Conservation (phyloP, 2,888 invertebrate species). For the Drosophila niveifrons region DNA sequence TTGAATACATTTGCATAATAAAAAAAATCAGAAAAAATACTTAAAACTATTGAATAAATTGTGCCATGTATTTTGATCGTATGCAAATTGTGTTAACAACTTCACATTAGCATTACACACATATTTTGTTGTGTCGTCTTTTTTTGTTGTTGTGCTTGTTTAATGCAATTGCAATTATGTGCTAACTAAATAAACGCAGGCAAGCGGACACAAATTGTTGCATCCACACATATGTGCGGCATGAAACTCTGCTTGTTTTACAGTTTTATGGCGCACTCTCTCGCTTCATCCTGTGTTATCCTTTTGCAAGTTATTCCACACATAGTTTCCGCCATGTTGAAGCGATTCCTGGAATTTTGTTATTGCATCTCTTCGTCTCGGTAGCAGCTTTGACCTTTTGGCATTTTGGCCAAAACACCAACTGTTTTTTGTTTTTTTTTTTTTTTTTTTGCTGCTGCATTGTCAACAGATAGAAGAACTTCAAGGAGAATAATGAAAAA, state of each 20-base stretch:
- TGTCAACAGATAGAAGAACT: background rate
- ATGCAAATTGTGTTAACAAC: no score
- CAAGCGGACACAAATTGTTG: background rate
- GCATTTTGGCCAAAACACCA: background rate
- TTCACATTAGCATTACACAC: no score
- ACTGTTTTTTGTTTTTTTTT: background rate
- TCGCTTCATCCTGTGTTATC: background rate
- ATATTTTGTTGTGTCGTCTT: no score
- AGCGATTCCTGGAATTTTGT: conserved; percentile 18
- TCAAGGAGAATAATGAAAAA: background rate
- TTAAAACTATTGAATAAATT: no score
- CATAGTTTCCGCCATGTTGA: conserved; percentile 3
- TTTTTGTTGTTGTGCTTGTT: background rate
- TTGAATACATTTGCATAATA: background rate
- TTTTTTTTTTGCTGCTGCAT: background rate
- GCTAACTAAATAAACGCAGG: background rate
- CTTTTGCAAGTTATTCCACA: conserved; percentile 3
- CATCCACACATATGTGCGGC: background rate
- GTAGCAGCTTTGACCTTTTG: conserved; percentile 19
- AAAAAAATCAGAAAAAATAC: background rate
- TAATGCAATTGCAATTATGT: conserved; percentile 8
- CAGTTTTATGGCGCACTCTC: conserved; percentile 9
- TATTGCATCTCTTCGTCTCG: conserved; percentile 17
- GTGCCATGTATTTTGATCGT: no score
- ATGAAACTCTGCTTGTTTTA: conserved; percentile 7